Evolutionary conservation across 1,140 invertebrate genomes (phyloP).

Genomic region (Lerema accius): DNA sequence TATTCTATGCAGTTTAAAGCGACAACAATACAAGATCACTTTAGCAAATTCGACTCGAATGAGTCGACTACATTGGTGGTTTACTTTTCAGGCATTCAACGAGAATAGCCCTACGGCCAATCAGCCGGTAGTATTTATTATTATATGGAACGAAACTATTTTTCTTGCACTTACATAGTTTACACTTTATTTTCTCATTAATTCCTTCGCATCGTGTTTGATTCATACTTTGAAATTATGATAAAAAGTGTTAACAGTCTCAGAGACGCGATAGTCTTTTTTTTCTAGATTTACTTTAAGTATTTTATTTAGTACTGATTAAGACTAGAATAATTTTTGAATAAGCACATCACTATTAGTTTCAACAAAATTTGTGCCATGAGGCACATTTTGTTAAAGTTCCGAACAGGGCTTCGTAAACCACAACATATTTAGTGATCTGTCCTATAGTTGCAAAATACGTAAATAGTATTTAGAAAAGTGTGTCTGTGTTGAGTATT

Average conservation of each 20-base stretch:
- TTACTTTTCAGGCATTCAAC: constrained; percentile 86
- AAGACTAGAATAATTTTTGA: constrained; percentile 43
- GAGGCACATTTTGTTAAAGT: constrained; percentile 63
- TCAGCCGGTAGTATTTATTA: constrained; percentile 85
- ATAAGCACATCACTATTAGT: constrained; percentile 66
- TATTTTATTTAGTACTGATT: constrained; percentile 45
- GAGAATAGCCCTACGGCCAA: constrained; percentile 87
- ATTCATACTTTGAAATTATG: constrained; percentile 42
- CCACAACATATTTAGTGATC: constrained; percentile 71
- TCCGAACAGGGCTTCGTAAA: constrained; percentile 70
- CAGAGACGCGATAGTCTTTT: constrained; percentile 9
- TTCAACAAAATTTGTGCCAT: constrained; percentile 62
- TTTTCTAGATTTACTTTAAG: constrained; percentile 24
- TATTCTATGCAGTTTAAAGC: constrained; percentile 31
- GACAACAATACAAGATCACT: constrained; percentile 79
- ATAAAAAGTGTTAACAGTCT: constrained; percentile 3
- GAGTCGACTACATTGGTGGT: constrained; percentile 81
- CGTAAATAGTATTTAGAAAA: constrained; percentile 54
- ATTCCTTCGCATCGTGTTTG: constrained; percentile 78
- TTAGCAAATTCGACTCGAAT: constrained; percentile 75
- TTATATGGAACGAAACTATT: constrained; percentile 80
- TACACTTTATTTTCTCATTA: constrained; percentile 71
- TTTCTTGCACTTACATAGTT: constrained; percentile 74
- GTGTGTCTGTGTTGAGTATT: constrained; percentile 57
- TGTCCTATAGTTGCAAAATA: constrained; percentile 83